Conservation (phyloP, 2,113 vertebrate genomes). For the Forbesichthys agassizii region DNA sequence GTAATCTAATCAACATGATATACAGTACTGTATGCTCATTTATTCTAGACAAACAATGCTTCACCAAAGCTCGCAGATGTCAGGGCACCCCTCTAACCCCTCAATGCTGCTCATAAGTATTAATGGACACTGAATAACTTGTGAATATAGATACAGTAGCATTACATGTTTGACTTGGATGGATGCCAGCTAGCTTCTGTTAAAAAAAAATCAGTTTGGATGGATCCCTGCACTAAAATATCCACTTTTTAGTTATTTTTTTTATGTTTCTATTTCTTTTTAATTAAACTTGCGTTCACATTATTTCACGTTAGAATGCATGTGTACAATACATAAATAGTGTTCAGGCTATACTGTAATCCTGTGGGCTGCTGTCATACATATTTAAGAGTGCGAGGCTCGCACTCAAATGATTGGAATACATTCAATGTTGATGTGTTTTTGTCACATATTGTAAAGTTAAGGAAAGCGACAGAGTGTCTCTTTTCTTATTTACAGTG, state of each 20-base stretch:
- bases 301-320: too few relatives aligned
- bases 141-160: constrained; percentile 33
- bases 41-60: constrained; percentile 11
- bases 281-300: too few relatives aligned
- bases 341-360: too few relatives aligned
- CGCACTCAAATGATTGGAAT: too few relatives aligned
- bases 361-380: too few relatives aligned
- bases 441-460: too few relatives aligned
- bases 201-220: constrained; percentile 16
- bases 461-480: too few relatives aligned
- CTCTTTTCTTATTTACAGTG: too few relatives aligned
- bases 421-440: too few relatives aligned
- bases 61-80: not conserved
- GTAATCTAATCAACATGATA: not conserved
- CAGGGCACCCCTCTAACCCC: constrained; percentile 25
- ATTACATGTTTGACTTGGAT: constrained; percentile 28
- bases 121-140: constrained; percentile 59
- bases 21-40: constrained; percentile 23
- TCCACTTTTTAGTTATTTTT: constrained; percentile 11
- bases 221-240: constrained; percentile 31
- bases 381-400: too few relatives aligned
- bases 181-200: constrained; percentile 25
- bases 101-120: constrained; percentile 23
- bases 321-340: too few relatives aligned
- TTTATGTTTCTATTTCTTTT: too few relatives aligned